Base-by-base conservation (phyloP, 2,113 vertebrate genomes). In the Hoplias malabaricus region DNA sequence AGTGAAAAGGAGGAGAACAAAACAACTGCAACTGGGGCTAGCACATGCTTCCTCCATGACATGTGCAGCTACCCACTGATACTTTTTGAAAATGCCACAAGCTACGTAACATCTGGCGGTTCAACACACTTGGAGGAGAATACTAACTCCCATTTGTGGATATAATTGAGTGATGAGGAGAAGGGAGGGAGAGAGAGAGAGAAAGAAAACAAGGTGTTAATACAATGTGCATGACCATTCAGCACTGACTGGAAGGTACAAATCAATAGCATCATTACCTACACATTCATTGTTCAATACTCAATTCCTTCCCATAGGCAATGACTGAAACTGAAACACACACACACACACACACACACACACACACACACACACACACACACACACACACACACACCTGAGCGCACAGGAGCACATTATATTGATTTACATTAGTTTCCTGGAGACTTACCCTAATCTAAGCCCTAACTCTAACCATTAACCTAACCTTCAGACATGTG, bases 231-330 rank as follows among this genome's bases (percentile, higher is more conserved):
- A 36, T 67, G 46, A 36, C 50, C 36, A 25, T 78, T 42, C 48
- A 29, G 33, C n/a, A 34, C 71, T 67, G 43, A 54, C 38, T 1
- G 3, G 36, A 72, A 59, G 63, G 50, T 40, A 61, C 62, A 67
- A 57, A 68, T 74, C 70, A 48, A 79, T 79, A 59, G 4, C 62
- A 68, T 73, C 29, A 68, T 68, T 74, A 68, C 73, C 25, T 57
- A 68, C 48, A 46, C 12, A 70, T 46, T 73, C 61, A 56, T 50
- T 66, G 68, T 46, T 73, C 61, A 56, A 61, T 66, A 73, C 14
- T 42, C 33, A 42, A 27, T 38, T 21, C 27, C 34, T 66, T 11
- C 46, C 59, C 62, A 73, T 46, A 65, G 69, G 34, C 75, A 61
- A 29, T 7, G 10, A 21, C 19, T 38, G 27, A 4, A 8, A 10